phyloP scores from a whole-genome alignment of 2,797 vertebrate genomes.

The Cuculus canorus region DNA sequence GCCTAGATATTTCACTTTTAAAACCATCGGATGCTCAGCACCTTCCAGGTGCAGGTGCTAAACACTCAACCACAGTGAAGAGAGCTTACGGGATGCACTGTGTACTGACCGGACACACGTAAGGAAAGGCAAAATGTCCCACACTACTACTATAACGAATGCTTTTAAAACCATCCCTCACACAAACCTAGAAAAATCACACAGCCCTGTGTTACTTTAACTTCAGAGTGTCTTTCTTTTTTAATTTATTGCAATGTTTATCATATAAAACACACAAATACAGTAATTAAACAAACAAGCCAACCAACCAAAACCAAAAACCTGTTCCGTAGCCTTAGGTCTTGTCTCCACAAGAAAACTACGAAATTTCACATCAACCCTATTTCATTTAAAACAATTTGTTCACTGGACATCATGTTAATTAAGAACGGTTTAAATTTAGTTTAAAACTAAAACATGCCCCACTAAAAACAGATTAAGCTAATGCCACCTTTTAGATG shows the following conservation, averaged over 20 bases:
- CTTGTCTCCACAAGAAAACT: background rate
- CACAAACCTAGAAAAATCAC: background rate
- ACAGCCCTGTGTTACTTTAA: background rate
- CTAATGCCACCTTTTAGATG: background rate
- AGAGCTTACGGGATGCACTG: background rate
- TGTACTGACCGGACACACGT: background rate
- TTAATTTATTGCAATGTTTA: background rate
- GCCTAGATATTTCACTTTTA: background rate
- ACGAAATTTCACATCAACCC: background rate
- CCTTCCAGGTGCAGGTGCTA: background rate
- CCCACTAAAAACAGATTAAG: background rate
- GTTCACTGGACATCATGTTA: background rate
- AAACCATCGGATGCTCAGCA: background rate
- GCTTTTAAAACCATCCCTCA: background rate
- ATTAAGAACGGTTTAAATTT: background rate
- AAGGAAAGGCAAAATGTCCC: background rate
- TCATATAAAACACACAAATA: slow-evolving; percentile 17
- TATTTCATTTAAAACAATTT: background rate
- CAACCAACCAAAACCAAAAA: background rate
- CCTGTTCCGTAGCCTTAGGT: slow-evolving; percentile 8
- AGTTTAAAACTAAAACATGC: background rate
- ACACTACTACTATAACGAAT: background rate
- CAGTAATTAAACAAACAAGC: background rate
- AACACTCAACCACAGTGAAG: background rate
- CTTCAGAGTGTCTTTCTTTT: too few species aligned